Evolutionary conservation across 2,888 invertebrate genomes (phyloP).

Genomic region (Nycteola revayana): DNA sequence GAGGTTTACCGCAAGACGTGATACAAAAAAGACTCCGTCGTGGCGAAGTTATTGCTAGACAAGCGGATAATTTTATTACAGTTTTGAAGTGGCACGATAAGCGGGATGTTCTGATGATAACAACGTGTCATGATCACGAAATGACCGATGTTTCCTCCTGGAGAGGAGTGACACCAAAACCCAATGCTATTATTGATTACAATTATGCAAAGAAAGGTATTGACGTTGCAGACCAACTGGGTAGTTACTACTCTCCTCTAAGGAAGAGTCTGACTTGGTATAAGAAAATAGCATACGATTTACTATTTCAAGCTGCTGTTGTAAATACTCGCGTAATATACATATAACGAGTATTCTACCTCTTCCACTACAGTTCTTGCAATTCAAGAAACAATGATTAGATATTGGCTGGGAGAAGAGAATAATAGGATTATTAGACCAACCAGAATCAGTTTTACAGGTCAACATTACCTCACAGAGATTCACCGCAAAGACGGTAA

Average conservation of each 20-base stretch:
- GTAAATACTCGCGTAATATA: slow-evolving; percentile 13
- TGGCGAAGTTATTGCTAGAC: slow-evolving; percentile 17
- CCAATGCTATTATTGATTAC: slow-evolving; percentile 13
- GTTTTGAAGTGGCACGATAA: slow-evolving; percentile 27
- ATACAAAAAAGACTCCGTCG: too few relatives aligned
- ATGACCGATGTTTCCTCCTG: slow-evolving; percentile 10
- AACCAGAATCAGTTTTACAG: too few relatives aligned
- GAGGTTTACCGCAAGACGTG: too few relatives aligned
- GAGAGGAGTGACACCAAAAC: slow-evolving; percentile 8
- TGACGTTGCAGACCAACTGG: slow-evolving; percentile 11
- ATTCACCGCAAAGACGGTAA: too few relatives aligned
- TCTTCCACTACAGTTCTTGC: slow-evolving; percentile 8
- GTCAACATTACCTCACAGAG: too few relatives aligned
- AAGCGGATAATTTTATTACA: slow-evolving; percentile 22
- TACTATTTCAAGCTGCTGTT: slow-evolving; percentile 10
- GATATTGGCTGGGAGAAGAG: slow-evolving; percentile 12
- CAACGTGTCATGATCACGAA: slow-evolving; percentile 22
- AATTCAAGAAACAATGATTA: slow-evolving; percentile 12
- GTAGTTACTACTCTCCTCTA: slow-evolving; percentile 14
- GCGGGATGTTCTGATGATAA: slow-evolving; percentile 23
- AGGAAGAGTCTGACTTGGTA: slow-evolving; percentile 13
- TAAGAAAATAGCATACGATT: slow-evolving; percentile 12
- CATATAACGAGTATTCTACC: slow-evolving; percentile 9
- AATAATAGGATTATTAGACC: too few relatives aligned
- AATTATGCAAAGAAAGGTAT: slow-evolving; percentile 18